A percentile compares a stretch with the other conserved stretches of the same genome.
Evolutionary conservation across 2,113 vertebrate genomes (phyloP).

Genomic region (Crotophaga sulcirostris): DNA sequence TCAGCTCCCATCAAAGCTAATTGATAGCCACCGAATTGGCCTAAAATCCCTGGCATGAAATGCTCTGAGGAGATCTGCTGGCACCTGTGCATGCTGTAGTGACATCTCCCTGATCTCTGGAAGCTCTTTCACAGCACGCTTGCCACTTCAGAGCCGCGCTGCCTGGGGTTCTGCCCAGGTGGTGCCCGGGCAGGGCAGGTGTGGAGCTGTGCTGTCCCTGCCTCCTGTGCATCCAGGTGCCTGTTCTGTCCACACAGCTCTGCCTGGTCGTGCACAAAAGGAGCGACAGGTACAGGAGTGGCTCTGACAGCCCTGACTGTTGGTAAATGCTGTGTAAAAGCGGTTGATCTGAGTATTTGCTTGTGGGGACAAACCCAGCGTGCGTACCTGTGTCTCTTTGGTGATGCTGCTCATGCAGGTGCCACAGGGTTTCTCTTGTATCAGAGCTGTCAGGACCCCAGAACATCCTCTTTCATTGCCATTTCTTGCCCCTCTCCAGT

Average conservation of each 20-base stretch:
- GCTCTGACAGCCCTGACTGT: not conserved
- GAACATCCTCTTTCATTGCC: not conserved
- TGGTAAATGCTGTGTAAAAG: not conserved
- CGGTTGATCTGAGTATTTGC: rapidly evolving
- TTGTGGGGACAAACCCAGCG: rapidly evolving
- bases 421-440: not conserved
- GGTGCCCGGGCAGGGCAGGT: not conserved
- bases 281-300: rapidly evolving
- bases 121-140: not conserved
- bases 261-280: not conserved
- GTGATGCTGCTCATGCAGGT: not conserved
- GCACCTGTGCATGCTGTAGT: not conserved
- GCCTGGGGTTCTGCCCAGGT: too few relatives aligned
- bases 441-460: not conserved
- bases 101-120: not conserved
- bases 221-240: not conserved
- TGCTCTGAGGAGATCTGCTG: not conserved
- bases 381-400: not conserved
- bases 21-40: not conserved
- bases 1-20: not conserved
- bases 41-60: not conserved
- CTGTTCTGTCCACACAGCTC: too few relatives aligned
- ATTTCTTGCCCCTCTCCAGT: rapidly evolving
- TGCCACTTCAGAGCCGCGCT: not conserved
- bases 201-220: not conserved